Percentiles rank a stretch among this genome's conserved stretches.
Evolutionary conservation across 2,797 vertebrate species (phyloP).

Genomic region (Takifugu rubripes): DNA sequence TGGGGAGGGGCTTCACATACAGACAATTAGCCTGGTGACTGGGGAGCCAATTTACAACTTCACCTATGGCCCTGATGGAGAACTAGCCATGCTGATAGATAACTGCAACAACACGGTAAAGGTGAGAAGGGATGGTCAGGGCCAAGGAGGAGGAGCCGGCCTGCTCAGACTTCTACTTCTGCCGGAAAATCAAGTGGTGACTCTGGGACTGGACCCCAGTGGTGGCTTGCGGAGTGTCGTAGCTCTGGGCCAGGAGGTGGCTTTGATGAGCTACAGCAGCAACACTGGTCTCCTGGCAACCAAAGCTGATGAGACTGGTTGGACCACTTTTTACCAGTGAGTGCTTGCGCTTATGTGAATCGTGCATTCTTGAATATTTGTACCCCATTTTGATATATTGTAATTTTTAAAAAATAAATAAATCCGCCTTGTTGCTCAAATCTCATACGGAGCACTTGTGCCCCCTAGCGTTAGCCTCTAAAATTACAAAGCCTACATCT

Average conservation of each 20-base stretch:
- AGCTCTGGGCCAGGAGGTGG: conserved; percentile 88
- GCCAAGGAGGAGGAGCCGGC: conserved; percentile 78
- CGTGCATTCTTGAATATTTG: conserved; percentile 2
- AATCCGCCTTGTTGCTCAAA: conserved; percentile 11
- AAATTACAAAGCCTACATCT: conserved; percentile 26
- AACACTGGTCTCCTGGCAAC: conserved; percentile 92
- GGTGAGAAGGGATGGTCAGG: conserved; percentile 85
- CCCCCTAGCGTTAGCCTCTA: conserved; percentile 50
- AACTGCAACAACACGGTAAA: conserved; percentile 93
- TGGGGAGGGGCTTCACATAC: conserved; percentile 90
- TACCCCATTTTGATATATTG: conserved; percentile 1
- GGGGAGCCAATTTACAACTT: conserved; percentile 97
- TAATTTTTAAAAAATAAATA: conserved; percentile 18
- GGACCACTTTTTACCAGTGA: conserved; percentile 99
- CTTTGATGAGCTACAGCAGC: conserved; percentile 92
- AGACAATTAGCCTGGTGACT: conserved; percentile 93
- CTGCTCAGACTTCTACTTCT: conserved; percentile 89
- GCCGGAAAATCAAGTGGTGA: conserved; percentile 95
- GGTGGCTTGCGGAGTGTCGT: conserved; percentile 92
- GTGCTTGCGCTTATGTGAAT: conserved; percentile 47
- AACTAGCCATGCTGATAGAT: conserved; percentile 85
- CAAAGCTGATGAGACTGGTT: conserved; percentile 97
- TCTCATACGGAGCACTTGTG: conserved; percentile 37
- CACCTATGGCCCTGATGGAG: conserved; percentile 86
- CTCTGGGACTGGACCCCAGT: conserved; percentile 85